phyloP scores from a whole-genome alignment of 2,888 invertebrate species.

The Lycocerus yunnanus region DNA sequence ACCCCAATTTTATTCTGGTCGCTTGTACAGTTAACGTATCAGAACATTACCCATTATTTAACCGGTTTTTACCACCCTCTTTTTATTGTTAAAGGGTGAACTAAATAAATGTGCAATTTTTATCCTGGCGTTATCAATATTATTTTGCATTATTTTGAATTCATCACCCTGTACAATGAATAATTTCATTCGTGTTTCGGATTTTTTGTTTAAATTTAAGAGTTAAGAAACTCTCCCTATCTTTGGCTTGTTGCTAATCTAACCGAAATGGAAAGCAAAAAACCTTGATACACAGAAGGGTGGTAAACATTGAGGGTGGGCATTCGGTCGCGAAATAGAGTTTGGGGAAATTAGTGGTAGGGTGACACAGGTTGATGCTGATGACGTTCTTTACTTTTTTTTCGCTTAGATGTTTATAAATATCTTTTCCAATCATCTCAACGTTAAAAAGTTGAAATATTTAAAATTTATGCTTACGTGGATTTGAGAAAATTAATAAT shows the following conservation, averaged over 20 bases:
- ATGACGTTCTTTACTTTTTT: slow-evolving; percentile 6
- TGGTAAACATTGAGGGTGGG: slow-evolving; percentile 43
- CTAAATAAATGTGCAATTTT: slow-evolving; percentile 12
- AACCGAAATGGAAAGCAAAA: slow-evolving; percentile 51
- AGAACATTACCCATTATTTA: slow-evolving; percentile 27
- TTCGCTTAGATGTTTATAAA: background rate
- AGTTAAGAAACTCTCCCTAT: slow-evolving; percentile 13
- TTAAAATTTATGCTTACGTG: background rate
- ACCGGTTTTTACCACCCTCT: slow-evolving; percentile 23
- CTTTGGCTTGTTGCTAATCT: slow-evolving; percentile 41
- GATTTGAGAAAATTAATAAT: background rate
- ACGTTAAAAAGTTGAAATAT: background rate
- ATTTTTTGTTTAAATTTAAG: background rate
- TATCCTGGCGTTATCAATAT: background rate
- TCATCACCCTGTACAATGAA: background rate
- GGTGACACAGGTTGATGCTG: slow-evolving; percentile 19
- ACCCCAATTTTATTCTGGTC: slow-evolving; percentile 1
- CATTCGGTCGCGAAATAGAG: slow-evolving; percentile 54
- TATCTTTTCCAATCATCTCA: background rate
- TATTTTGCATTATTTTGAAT: background rate
- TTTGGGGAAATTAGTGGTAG: slow-evolving; percentile 52
- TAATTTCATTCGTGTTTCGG: background rate
- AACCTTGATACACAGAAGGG: slow-evolving; percentile 35
- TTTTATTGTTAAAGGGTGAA: slow-evolving; percentile 10
- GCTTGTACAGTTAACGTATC: slow-evolving; percentile 23